Evolutionary conservation across 2,888 invertebrate genomes (phyloP).

Genomic region (Stenodema calcarata): DNA sequence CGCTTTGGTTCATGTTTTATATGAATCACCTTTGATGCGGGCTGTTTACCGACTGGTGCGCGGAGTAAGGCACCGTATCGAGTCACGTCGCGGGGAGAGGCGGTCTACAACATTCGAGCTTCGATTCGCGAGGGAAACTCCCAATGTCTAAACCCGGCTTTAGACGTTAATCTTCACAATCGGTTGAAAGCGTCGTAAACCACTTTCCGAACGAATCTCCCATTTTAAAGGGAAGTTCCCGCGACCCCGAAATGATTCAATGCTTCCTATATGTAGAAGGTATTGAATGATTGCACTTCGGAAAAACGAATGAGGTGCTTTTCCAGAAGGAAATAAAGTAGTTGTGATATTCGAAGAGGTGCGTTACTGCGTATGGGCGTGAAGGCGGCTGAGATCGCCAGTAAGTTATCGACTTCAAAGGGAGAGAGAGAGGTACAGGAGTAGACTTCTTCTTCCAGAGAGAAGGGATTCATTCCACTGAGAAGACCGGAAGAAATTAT

Average conservation of each 20-base stretch:
- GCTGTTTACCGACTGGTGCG: too few species aligned
- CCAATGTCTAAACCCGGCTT: too few species aligned
- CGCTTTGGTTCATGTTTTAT: too few species aligned
- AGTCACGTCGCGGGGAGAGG: too few species aligned
- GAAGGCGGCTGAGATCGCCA: neutral
- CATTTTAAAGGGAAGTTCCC: neutral
- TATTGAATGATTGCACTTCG: neutral
- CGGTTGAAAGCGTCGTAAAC: neutral
- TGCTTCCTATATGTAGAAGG: neutral
- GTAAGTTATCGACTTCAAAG: neutral
- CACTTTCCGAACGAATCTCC: neutral
- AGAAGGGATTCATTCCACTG: neutral
- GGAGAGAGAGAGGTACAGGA: neutral
- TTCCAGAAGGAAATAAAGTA: neutral
- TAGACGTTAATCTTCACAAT: neutral
- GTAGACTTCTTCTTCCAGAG: neutral
- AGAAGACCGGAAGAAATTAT: neutral
- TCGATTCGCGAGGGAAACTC: too few species aligned
- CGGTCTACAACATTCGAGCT: too few species aligned
- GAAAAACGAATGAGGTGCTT: neutral
- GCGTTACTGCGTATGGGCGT: neutral
- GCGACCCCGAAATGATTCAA: neutral
- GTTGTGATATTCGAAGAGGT: neutral
- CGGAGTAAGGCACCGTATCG: too few species aligned
- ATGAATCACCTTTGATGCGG: too few species aligned